Conservation (phyloP, 2,113 vertebrate genomes). For the Zootoca vivipara region DNA sequence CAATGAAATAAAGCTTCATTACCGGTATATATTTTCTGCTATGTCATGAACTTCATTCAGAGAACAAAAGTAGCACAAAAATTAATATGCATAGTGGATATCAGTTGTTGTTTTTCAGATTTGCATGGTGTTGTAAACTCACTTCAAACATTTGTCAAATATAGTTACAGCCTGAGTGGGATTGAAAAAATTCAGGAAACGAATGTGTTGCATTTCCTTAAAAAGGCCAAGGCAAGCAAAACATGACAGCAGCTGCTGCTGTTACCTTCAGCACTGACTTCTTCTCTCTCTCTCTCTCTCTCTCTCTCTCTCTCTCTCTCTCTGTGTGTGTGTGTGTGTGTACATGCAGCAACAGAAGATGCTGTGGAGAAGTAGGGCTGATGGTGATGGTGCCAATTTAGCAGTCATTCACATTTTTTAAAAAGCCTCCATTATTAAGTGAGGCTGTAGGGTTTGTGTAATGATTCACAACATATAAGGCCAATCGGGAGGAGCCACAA, state of each 20-base stretch:
- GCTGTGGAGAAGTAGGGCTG: slow-evolving; percentile 9
- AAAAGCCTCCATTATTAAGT: slow-evolving; percentile 18
- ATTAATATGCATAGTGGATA: background rate
- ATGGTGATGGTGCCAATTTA: slow-evolving; percentile 44
- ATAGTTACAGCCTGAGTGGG: background rate
- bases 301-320: no score
- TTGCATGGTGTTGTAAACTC: background rate
- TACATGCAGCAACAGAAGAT: slow-evolving; percentile 27
- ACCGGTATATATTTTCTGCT: background rate
- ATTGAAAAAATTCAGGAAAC: background rate
- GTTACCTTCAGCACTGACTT: background rate
- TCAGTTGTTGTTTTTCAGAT: slow-evolving; percentile 9
- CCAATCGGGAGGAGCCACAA: background rate
- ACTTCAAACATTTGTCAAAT: background rate
- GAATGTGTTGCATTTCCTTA: background rate
- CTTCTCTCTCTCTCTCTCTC: background rate
- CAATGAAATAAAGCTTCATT: background rate
- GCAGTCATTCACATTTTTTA: slow-evolving; percentile 17
- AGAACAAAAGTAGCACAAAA: background rate
- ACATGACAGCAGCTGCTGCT: background rate
- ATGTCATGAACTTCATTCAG: background rate
- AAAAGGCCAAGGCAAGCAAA: background rate
- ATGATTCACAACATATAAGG: background rate
- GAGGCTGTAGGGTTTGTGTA: background rate
- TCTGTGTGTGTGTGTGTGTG: slow-evolving; percentile 10